Base-by-base conservation (phyloP, 2,888 invertebrate genomes). In the Mesorhabditis sp. region DNA sequence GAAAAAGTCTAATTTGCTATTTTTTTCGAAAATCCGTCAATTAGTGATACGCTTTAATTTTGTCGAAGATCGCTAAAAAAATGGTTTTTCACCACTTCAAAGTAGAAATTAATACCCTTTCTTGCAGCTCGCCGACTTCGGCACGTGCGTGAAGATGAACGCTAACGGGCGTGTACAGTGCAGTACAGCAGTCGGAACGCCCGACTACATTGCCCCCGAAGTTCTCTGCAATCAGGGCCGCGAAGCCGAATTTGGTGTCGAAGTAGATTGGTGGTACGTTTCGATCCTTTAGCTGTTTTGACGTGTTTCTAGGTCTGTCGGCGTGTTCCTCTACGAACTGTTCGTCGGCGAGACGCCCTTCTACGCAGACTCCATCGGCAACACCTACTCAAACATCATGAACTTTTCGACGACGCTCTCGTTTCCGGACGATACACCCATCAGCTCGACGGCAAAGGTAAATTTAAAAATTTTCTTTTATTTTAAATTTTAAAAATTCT, bases 71-170 rank as follows among this genome's bases (percentile, higher is more conserved):
- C 65, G 13, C 13, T n/a, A n/a, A 15, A 28, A 28, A 15, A 64
- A 13, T 13, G 65, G 61, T 62, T 70, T 70, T 44, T n/a, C 28
- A 2, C 28, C 28, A 28, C 28, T 28, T 28, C 28, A 28, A 28
- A 28, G 28, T 28, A 28, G 28, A 28, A 28, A 28, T 28, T 28
- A 28, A 28, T 28, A 28, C 28, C 28, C 28, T 28, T 28, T 28
- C 28, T 28, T 28, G 7, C n/a, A 50, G 70, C 88, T 98, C 82
- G 96, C 98, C n/a, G 98, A 98, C 88, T 98, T 98, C 89, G 98
- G 98, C 68, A 98, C 98, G 15, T 98, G 98, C 87, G 96, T 98
- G 93, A 90, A 95, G 85, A 96, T 98, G 96, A 95, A 95, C 80
- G 64, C 66, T 43, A 68, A 75, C 61, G 78, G 78, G 62, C 74